phyloP scores from a whole-genome alignment of 2,113 vertebrate species.

The Lichenostomus cassidix region DNA sequence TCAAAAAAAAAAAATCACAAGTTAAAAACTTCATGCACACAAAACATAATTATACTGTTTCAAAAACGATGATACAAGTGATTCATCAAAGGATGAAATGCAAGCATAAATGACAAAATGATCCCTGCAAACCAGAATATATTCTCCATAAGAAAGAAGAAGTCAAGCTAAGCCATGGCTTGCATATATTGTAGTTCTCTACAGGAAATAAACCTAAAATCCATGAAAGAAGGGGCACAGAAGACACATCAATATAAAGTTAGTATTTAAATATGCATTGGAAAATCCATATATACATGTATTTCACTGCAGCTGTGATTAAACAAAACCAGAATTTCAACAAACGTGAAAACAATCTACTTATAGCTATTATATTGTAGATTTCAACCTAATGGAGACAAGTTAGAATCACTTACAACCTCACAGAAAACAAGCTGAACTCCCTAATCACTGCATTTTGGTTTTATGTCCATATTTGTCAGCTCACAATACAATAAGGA shows the following conservation, averaged over 20 bases:
- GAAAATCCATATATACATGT: neutral
- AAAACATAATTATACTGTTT: slow-evolving; percentile 1
- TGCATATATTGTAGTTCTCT: neutral
- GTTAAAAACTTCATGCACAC: neutral
- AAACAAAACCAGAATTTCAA: neutral
- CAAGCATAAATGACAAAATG: neutral
- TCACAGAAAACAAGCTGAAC: neutral
- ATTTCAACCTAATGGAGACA: neutral
- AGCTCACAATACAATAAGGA: neutral
- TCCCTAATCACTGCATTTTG: neutral
- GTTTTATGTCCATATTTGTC: neutral
- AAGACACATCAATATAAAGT: neutral
- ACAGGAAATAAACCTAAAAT: slow-evolving; percentile 50
- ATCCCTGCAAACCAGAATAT: slow-evolving; percentile 29
- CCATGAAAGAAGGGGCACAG: neutral
- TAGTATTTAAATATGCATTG: slow-evolving; percentile 27
- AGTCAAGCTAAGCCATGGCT: neutral
- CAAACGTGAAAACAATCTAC: neutral
- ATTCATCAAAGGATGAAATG: neutral
- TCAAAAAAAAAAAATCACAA: neutral
- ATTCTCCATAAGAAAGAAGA: slow-evolving; percentile 26
- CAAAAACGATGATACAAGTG: neutral
- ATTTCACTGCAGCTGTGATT: neutral
- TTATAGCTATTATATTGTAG: neutral
- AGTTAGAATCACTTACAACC: neutral